Evolutionary conservation across 2,888 invertebrate genomes (phyloP).

Genomic region (Deladenus siricidicola): DNA sequence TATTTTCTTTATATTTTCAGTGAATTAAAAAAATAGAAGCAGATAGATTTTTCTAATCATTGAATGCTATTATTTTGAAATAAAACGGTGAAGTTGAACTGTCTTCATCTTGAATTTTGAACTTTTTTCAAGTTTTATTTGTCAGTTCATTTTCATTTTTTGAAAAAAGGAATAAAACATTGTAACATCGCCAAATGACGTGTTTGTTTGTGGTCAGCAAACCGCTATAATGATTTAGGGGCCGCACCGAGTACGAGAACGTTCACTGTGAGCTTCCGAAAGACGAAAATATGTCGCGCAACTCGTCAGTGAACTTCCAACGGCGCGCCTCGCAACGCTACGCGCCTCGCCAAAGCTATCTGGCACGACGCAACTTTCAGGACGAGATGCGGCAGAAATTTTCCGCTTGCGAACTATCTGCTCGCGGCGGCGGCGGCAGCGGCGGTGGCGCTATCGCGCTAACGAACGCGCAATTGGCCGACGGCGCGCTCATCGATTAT

Average conservation of each 20-base stretch:
- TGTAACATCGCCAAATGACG: constrained; percentile 2
- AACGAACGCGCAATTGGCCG: background rate
- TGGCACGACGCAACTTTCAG: constrained; percentile 12
- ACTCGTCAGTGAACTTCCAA: constrained; percentile 85
- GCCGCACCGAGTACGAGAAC: constrained; percentile 88
- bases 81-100: too few relatives aligned
- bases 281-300: constrained; percentile 62
- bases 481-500: background rate
- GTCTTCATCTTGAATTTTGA: too few relatives aligned
- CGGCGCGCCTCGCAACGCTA: constrained; percentile 82
- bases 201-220: constrained; percentile 13
- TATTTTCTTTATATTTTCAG: too few relatives aligned
- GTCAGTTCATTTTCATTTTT: too few relatives aligned
- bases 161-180: too few relatives aligned
- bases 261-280: constrained; percentile 38
- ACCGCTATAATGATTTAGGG: constrained; percentile 60
- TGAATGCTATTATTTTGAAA: too few relatives aligned
- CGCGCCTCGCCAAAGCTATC: constrained; percentile 2
- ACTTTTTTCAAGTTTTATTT: too few relatives aligned
- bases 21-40: too few relatives aligned
- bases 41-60: too few relatives aligned
- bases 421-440: too few relatives aligned
- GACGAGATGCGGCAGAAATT: constrained; percentile 15
- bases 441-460: background rate
- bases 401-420: constrained; percentile 2